phyloP scores from a whole-genome alignment of 2,113 vertebrate genomes.

The Daphoenositta chrysoptera region DNA sequence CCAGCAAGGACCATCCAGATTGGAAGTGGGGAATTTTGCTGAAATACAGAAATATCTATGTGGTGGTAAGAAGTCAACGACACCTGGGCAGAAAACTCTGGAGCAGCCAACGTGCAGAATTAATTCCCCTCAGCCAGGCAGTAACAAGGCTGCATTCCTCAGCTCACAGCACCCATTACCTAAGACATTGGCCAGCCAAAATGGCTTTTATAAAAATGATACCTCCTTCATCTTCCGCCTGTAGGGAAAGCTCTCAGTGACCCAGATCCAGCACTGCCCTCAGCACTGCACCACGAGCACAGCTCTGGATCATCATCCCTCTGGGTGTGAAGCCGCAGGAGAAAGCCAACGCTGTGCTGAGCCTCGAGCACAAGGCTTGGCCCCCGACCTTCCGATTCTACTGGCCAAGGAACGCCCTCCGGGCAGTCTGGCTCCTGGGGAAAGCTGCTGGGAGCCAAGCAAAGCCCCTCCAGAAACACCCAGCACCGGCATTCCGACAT shows the following conservation, averaged over 20 bases:
- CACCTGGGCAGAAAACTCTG: not conserved
- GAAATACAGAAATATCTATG: constrained; percentile 23
- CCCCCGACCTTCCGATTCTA: not conserved
- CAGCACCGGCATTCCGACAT: not conserved
- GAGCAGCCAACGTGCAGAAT: not conserved
- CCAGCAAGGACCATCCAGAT: constrained; percentile 18
- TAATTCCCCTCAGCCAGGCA: not conserved
- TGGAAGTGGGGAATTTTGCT: constrained; percentile 28
- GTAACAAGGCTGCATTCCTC: not conserved
- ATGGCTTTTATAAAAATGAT: not conserved
- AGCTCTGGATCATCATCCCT: rapidly evolving
- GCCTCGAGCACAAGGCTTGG: rapidly evolving
- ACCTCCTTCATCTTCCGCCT: not conserved
- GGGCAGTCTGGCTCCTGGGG: rapidly evolving
- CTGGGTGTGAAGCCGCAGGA: not conserved
- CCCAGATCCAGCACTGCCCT: rapidly evolving
- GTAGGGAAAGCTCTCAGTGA: not conserved
- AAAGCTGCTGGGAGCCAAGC: not conserved
- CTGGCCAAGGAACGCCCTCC: rapidly evolving
- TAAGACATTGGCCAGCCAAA: not conserved
- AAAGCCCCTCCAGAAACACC: not conserved
- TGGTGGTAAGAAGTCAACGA: not conserved
- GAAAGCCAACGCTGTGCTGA: rapidly evolving
- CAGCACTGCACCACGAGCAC: rapidly evolving
- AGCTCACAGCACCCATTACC: not conserved